Evolutionary conservation across 2,797 vertebrate genomes (phyloP), one percentile per base, ranked within the genome.

Genomic region (Xyrichtys novacula): DNA sequence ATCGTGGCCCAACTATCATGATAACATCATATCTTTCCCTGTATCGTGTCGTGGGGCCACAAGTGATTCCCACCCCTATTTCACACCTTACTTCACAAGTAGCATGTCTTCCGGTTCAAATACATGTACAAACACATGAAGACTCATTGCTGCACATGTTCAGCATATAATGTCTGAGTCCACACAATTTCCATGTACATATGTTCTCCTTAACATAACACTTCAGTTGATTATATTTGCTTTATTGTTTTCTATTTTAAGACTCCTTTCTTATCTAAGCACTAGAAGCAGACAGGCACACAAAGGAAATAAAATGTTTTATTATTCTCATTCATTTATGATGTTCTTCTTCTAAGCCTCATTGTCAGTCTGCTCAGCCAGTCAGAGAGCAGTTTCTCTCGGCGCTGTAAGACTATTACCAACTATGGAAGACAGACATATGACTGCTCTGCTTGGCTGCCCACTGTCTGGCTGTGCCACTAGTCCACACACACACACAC

Each of bases 401-500:
- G 47, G 59, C 14, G 38, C 53, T 57, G 55, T 49, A 44, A 56
- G 36, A 46, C 54, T 78, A 43, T 76, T 70, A 72, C 71, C 62
- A 74, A 71, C 74, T 61, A 76, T 83, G 67, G 60, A 58, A 74
- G 78, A 75, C 49, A 61, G 70, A 65, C 71, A 64, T 56, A 34
- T 40, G 17, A 63, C 54, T 58, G 53, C 55, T 77, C 61, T 10
- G 44, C 82, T 85, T 73, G 56, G 65, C 77, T 74, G 60, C 63
- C 42, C 28, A 1, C n/a, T 43, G 62, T 48, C 71, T 70, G 54
- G 26, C 56, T 60, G 28, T 56, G 32, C 60, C 59, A 69, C 43
- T 38, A 77, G 64, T 79, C 56, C 34, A 20, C 73, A 66, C n/a
- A n/a, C n/a, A n/a, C n/a, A n/a, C n/a, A n/a, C n/a, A n/a, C n/a